Evolutionary conservation across 2,888 invertebrate species (phyloP).

Genomic region (Aporophyla nigra): DNA sequence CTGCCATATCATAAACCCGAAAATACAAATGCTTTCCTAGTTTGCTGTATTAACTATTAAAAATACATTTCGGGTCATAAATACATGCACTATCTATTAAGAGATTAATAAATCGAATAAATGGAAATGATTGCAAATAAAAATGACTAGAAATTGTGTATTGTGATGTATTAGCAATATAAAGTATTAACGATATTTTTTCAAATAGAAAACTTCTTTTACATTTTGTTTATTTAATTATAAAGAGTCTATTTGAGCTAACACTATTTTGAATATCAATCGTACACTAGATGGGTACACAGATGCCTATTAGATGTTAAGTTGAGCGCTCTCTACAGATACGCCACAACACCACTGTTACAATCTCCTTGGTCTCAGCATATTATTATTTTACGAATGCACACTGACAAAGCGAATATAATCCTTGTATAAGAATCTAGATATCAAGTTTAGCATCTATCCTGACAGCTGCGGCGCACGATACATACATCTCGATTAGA

Average conservation of each 20-base stretch:
- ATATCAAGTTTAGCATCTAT: conserved; percentile 67
- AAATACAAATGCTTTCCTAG: conserved; percentile 39
- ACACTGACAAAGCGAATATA: conserved; percentile 84
- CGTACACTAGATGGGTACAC: conserved; percentile 17
- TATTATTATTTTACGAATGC: conserved; percentile 80
- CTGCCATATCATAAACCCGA: conserved; percentile 49
- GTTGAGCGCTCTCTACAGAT: conserved; percentile 68
- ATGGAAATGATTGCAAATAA: conserved; percentile 60
- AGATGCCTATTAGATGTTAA: conserved; percentile 23
- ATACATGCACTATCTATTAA: conserved; percentile 50
- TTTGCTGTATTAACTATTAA: conserved; percentile 31
- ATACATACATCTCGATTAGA: conserved; percentile 69
- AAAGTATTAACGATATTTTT: conserved; percentile 44
- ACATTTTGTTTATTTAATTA: conserved; percentile 1
- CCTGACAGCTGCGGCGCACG: conserved; percentile 64
- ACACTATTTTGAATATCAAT: conserved; percentile 22
- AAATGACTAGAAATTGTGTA: conserved; percentile 69
- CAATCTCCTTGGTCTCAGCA: conserved; percentile 81
- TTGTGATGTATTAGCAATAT: conserved; percentile 65
- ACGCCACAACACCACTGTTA: conserved; percentile 65
- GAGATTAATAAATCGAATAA: conserved; percentile 37
- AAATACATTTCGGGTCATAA: conserved; percentile 43
- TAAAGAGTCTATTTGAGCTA: conserved; percentile 24
- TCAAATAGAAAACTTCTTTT: conserved; percentile 40
- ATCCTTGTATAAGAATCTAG: conserved; percentile 71